Evolutionary conservation across 2,113 vertebrate species (phyloP).

Genomic region (Ascaphus truei): DNA sequence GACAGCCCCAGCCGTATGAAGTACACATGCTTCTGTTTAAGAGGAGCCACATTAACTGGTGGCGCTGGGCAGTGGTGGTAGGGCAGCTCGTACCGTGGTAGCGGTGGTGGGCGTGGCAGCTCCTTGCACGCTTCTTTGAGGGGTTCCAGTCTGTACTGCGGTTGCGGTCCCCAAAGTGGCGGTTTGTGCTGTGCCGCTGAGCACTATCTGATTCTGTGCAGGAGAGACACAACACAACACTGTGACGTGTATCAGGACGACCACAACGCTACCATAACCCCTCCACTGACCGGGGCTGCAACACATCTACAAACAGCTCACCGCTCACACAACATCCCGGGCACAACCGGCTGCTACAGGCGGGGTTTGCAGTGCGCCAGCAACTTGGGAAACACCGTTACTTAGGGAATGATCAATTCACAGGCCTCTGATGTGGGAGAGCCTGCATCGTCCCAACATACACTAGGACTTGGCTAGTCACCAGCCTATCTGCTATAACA

Average conservation of each 20-base stretch:
- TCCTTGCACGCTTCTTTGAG: constrained; percentile 75
- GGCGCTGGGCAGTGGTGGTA: not conserved
- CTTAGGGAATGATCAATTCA: too few relatives aligned
- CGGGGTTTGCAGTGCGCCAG: too few relatives aligned
- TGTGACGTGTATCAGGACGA: not conserved
- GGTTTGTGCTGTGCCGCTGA: constrained; percentile 74
- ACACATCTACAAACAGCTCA: not conserved
- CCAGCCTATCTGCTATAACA: too few relatives aligned
- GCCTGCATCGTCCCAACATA: too few relatives aligned
- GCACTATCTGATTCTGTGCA: constrained; percentile 79
- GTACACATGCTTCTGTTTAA: not conserved
- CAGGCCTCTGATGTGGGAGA: too few relatives aligned
- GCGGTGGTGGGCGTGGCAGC: constrained; percentile 68
- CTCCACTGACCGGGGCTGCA: not conserved
- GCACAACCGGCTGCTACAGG: too few relatives aligned
- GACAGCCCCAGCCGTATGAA: too few relatives aligned
- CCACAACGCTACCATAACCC: not conserved
- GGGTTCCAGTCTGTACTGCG: constrained; percentile 77
- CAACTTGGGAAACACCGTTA: too few relatives aligned
- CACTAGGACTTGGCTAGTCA: too few relatives aligned
- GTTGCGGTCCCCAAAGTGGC: constrained; percentile 70
- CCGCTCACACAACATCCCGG: not conserved
- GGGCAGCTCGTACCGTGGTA: constrained; percentile 77
- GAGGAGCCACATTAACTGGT: not conserved
- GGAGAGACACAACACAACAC: constrained; percentile 6